Evolutionary conservation across 2,113 vertebrate species (phyloP).

Genomic region (Nansenia antarctica): DNA sequence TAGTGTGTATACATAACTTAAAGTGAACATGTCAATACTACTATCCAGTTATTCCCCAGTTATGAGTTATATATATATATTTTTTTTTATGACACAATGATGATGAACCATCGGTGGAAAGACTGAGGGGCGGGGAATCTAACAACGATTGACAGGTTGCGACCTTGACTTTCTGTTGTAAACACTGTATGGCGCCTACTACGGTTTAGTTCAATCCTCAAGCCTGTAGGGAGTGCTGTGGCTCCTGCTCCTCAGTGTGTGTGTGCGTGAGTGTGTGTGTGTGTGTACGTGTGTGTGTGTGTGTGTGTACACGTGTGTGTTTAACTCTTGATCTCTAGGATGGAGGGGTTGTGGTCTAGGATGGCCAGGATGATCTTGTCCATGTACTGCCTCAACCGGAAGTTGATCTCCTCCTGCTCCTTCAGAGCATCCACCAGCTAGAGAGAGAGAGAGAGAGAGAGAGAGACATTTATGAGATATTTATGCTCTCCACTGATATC

Average conservation of each 20-base stretch:
- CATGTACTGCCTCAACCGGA: slow-evolving; percentile 95
- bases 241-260: too few relatives aligned
- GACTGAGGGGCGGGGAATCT: neutral
- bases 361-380: slow-evolving; percentile 99
- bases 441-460: slow-evolving; percentile 1
- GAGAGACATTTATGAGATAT: slow-evolving; percentile 11
- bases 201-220: too few relatives aligned
- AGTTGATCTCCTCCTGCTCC: slow-evolving; percentile 97
- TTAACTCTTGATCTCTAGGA: slow-evolving; percentile 92
- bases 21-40: neutral
- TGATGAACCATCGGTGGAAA: neutral
- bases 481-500: too few relatives aligned
- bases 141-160: slow-evolving; percentile 5
- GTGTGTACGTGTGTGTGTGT: neutral
- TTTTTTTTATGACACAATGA: neutral
- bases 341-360: slow-evolving; percentile 96
- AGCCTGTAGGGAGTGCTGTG: too few relatives aligned
- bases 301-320: neutral
- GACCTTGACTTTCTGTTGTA: neutral
- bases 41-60: neutral
- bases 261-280: neutral
- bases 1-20: slow-evolving; percentile 20
- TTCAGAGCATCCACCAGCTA: slow-evolving; percentile 96
- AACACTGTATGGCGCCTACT: too few relatives aligned
- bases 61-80: too few relatives aligned